Conservation (phyloP, 2,113 vertebrate species). For the Echinops telfairi region DNA sequence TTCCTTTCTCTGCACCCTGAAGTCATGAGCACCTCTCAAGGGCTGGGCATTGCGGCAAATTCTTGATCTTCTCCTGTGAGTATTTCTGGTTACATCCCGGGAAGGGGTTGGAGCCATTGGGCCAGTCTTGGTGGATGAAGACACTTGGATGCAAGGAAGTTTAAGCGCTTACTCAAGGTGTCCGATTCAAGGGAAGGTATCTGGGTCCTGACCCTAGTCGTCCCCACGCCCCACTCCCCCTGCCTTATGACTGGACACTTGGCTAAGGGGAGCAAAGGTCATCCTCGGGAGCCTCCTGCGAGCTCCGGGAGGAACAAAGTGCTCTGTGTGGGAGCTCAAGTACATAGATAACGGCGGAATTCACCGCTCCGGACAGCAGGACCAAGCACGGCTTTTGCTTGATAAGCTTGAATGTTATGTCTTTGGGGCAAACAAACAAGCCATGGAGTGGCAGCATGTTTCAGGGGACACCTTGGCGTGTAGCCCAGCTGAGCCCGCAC, state of each 20-base stretch:
- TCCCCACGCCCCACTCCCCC: neutral
- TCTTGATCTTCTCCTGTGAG: neutral
- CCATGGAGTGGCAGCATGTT: slow-evolving; percentile 33
- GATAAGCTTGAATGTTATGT: slow-evolving; percentile 75
- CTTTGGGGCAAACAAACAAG: slow-evolving; percentile 62
- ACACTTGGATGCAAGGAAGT: neutral
- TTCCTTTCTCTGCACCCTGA: neutral
- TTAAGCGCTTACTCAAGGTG: neutral
- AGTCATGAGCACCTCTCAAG: neutral
- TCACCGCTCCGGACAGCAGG: slow-evolving; percentile 43
- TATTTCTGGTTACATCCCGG: neutral
- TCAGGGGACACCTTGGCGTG: slow-evolving; percentile 1
- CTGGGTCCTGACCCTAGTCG: neutral
- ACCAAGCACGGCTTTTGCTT: slow-evolving; percentile 67
- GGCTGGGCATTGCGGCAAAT: neutral
- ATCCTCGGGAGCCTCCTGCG: neutral
- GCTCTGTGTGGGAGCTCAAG: slow-evolving; percentile 58
- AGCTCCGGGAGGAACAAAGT: neutral
- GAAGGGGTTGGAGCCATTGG: neutral
- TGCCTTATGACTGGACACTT: slow-evolving; percentile 22
- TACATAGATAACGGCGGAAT: slow-evolving; percentile 57
- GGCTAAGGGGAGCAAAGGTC: slow-evolving; percentile 28
- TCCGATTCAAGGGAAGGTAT: neutral
- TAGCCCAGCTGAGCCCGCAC: neutral
- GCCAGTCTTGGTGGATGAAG: neutral